Evolutionary conservation across 53 echinoderm and acorn worm species (phyloP).

Genomic region (Astropecten irregularis): DNA sequence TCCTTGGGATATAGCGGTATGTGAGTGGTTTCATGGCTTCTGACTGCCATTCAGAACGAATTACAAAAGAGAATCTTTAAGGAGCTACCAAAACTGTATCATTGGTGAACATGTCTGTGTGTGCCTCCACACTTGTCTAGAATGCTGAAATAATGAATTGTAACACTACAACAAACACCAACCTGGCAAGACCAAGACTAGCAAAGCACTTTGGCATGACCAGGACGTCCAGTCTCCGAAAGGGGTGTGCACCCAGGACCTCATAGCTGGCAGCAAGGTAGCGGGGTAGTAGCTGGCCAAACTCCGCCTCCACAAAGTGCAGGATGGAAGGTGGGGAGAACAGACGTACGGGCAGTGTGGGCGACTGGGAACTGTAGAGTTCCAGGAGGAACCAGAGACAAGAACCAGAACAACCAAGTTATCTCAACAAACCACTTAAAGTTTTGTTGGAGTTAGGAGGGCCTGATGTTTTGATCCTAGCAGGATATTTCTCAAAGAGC

Average conservation of each 20-base stretch:
- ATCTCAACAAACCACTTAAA: background rate
- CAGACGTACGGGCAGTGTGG: constrained; percentile 56
- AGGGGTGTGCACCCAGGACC: constrained; percentile 67
- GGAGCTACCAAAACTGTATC: too few relatives aligned
- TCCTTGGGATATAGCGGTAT: too few relatives aligned
- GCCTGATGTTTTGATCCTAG: too few relatives aligned
- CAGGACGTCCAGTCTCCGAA: constrained; percentile 62
- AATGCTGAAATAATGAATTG: too few relatives aligned
- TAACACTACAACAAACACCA: too few relatives aligned
- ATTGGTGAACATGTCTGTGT: too few relatives aligned
- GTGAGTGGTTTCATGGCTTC: too few relatives aligned
- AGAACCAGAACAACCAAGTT: background rate
- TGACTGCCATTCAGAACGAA: too few relatives aligned
- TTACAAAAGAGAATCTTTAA: too few relatives aligned
- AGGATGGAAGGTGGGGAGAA: constrained; percentile 62
- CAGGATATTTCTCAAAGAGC: too few relatives aligned
- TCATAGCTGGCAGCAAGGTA: constrained; percentile 61
- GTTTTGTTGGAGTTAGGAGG: too few relatives aligned
- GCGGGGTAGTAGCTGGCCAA: constrained; percentile 52
- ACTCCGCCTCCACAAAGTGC: constrained; percentile 57
- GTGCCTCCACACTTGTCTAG: too few relatives aligned
- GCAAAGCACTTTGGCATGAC: constrained; percentile 78
- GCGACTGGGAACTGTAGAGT: background rate
- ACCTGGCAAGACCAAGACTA: constrained; percentile 78
- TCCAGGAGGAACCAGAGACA: background rate